A percentile compares a stretch with the other conserved stretches of the same genome.
These are phyloP conservation scores for Nothocercus nigrocapillus DNA, from an alignment of 2,113 vertebrate genomes.

Conservation along the genomic window DNA sequence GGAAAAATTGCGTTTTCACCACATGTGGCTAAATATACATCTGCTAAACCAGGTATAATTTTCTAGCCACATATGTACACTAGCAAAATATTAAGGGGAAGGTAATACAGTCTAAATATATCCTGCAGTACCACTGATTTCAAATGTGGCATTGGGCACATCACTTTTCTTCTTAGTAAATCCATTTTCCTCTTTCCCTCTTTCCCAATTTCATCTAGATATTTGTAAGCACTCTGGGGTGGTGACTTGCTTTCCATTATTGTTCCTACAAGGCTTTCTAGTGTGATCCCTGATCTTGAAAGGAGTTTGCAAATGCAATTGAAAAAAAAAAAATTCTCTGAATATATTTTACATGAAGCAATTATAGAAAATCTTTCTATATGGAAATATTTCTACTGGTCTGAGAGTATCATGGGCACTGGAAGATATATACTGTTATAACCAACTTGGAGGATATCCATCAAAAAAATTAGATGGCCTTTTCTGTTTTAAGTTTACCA, in stretches of 20 bases:
- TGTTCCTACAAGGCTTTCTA: constrained; percentile 6
- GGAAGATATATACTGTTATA: constrained; percentile 10
- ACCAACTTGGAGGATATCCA: constrained; percentile 32
- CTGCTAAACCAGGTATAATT: background rate
- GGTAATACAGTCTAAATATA: background rate
- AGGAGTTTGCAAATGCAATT: constrained; percentile 22
- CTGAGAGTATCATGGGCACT: background rate
- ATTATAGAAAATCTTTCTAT: background rate
- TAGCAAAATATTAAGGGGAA: background rate
- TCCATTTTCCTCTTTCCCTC: background rate
- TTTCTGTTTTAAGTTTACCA: constrained; percentile 67
- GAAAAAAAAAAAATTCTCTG: background rate
- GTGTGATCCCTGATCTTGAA: constrained; percentile 15
- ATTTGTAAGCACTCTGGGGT: background rate
- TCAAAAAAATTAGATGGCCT: constrained; percentile 39
- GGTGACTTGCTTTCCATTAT: background rate
- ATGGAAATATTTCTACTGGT: background rate
- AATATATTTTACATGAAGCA: background rate
- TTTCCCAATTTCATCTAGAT: background rate
- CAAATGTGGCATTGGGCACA: background rate
- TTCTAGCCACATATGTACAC: background rate
- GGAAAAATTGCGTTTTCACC: background rate
- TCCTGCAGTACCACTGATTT: background rate
- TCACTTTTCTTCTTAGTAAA: background rate
- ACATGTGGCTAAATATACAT: background rate